A percentile compares a stretch with the other conserved stretches of the same genome.
Evolutionary conservation across 2,113 vertebrate genomes (phyloP).

Genomic region (Salvelinus sp.): DNA sequence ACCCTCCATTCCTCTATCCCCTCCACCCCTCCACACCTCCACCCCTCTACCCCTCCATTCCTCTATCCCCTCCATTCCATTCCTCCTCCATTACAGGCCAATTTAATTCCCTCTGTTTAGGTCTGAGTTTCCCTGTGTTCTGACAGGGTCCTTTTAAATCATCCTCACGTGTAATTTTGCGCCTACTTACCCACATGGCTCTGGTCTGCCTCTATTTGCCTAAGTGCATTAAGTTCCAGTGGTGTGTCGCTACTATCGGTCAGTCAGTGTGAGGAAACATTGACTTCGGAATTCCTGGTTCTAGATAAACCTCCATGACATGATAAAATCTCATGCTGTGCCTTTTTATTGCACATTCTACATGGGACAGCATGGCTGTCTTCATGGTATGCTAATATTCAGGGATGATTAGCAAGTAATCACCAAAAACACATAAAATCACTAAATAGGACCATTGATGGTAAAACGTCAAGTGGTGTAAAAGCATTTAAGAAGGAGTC

Average conservation of each 20-base stretch:
- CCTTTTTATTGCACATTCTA: slow-evolving; percentile 14
- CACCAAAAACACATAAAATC: neutral
- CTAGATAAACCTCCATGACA: slow-evolving; percentile 54
- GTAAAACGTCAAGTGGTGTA: neutral
- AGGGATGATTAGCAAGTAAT: slow-evolving; percentile 3
- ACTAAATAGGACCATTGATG: neutral
- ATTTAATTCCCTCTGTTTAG: slow-evolving; percentile 72
- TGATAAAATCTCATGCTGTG: neutral
- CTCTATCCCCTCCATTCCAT: neutral
- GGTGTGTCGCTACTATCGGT: slow-evolving; percentile 28
- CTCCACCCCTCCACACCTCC: no score
- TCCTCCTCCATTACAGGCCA: slow-evolving; percentile 66
- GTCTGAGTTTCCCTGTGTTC: slow-evolving; percentile 56
- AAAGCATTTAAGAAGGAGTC: neutral
- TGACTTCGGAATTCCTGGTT: slow-evolving; percentile 37
- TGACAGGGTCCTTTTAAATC: slow-evolving; percentile 75
- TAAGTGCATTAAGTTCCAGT: slow-evolving; percentile 73
- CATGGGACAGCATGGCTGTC: neutral
- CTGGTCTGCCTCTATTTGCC: slow-evolving; percentile 67
- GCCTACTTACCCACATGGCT: slow-evolving; percentile 75
- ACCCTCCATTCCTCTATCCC: no score
- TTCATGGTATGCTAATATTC: neutral
- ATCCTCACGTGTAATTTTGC: slow-evolving; percentile 71
- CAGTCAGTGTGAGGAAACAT: neutral
- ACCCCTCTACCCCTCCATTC: neutral